Evolutionary conservation across 30 jellyfish, hydroid and myxozoan species (phyloP), one percentile per base, ranked within the genome.

Genomic region (Chironex yamaguchii): DNA sequence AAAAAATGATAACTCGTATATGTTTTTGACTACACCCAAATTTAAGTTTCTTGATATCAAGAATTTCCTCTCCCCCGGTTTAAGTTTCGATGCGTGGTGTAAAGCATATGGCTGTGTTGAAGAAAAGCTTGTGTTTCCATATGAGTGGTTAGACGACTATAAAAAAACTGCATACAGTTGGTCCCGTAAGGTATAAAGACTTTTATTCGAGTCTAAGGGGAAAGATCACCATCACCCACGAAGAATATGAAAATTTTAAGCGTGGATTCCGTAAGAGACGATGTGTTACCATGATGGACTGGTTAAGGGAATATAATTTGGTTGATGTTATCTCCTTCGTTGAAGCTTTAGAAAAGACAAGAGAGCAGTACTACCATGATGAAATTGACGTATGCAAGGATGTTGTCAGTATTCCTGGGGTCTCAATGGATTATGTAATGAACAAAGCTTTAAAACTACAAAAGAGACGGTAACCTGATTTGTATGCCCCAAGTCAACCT

Each of bases 401-500:
- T 36, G 87, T 49, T 36, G 82, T 74, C 1, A 34, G 82, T 49
- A 74, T 49, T 2, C 86, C 87, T n/a, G 87, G 87, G 0, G 49
- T 36, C 2, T 74, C 87, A 36, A 74, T 74, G 87, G 2, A 2
- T 22, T 74, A 74, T 36, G 87, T 49, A 2, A 22, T 74, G 83
- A 74, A 74, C 22, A 69, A 69, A 2, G 68, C 83, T 1, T 29
- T 69, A 3, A 25, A 11, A 24, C 13, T 27, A 22, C 29, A 69
- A 6, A 33, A 13, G 79, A 17, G 9, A 17, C 13, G 17, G 13
- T 12, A 29, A 4, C 3, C 36, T 1, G 73, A 69, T 33, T 36
- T 69, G 2, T 69, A 69, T 49, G 87, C 87, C 12, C 87, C 87
- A 2, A 72, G 83, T 2, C 68, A 70, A 17, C 83, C 83, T 2